These are phyloP conservation scores for Upupa epops DNA, from an alignment of 2,113 vertebrate genomes.

Conservation along the genomic window DNA sequence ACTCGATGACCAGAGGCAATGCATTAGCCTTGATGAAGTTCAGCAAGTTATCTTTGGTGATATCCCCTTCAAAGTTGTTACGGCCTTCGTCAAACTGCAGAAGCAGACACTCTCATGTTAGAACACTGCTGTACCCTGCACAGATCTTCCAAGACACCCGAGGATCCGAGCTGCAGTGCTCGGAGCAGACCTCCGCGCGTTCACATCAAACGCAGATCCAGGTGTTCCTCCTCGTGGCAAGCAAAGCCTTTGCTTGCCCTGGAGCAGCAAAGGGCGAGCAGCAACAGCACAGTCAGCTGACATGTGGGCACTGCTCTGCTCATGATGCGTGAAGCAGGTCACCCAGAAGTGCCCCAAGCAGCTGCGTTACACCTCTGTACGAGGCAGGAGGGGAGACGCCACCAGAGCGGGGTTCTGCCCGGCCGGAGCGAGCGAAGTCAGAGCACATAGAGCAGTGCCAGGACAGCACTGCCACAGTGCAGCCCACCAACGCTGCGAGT, in stretches of 20 bases:
- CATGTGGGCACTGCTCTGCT: not conserved
- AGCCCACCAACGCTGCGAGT: not conserved
- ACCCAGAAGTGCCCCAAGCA: not conserved
- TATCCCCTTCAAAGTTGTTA: conserved; percentile 89
- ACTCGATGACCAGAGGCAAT: conserved; percentile 96
- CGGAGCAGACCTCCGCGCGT: not conserved
- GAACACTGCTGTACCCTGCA: not conserved
- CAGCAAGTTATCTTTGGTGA: conserved; percentile 86
- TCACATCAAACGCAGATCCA: not conserved
- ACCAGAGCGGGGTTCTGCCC: not conserved
- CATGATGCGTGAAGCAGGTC: accelerated
- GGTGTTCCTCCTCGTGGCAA: not conserved
- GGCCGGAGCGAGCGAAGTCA: accelerated
- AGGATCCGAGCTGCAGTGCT: not conserved
- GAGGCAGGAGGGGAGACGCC: not conserved
- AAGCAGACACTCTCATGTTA: not conserved
- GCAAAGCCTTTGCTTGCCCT: not conserved
- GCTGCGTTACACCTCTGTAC: not conserved
- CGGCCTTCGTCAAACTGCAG: conserved; percentile 94
- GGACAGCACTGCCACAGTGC: not conserved
- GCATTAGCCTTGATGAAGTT: conserved; percentile 93
- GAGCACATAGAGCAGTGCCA: not conserved
- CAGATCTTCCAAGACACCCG: not conserved
- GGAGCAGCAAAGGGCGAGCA: not conserved
- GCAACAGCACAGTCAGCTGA: not conserved